Evolutionary conservation across 2,113 vertebrate species (phyloP), one percentile per base, ranked within the genome.

Genomic region (Heterocephalus glaber): DNA sequence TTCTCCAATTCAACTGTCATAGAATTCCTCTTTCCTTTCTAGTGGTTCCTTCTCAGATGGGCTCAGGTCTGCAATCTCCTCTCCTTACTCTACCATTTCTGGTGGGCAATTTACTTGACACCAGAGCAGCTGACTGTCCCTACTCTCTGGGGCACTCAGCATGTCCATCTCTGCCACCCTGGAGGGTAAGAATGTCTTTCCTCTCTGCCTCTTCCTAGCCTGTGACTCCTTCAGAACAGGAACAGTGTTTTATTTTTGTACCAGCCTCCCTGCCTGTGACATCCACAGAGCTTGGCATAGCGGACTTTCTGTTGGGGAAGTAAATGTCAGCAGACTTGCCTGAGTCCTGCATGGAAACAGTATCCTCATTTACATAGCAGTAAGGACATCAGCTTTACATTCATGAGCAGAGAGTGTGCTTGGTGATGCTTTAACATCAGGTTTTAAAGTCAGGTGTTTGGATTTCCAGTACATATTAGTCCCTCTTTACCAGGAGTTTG

Each of bases 21-120:
- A 38, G 70, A 68, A 58, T 58, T 82, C 79, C 58, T 81, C 88
- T 92, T 76, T 49, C 82, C 35, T 83, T 86, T 83, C 66, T 77
- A 38, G 35, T 19, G 26, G 35, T 58, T 72, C 54, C 68, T 89
- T 47, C 76, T 28, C 44, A 28, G 83, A 85, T 5, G 8, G 49
- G 82, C 52, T 86, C 30, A 47, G 41, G 16, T 30, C 13, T 30
- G 68, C 35, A 65, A 9, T 2, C 54, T 77, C 28, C 44, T 41
- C 38, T 83, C 80, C 70, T 60, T 38, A 61, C 52, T 19, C 16
- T 60, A 28, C 28, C 56, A 41, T 41, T n/a, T 72, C 52, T 35
- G 17, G 63, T 4, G 19, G 38, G 54, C 47, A 47, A 49, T 24
- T 35, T 60, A 44, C 76, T 33, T 28, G 28, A 60, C 30, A 35